Evolutionary conservation across 2,113 vertebrate species (phyloP).

Genomic region (Ptychochromis oligacanthus): DNA sequence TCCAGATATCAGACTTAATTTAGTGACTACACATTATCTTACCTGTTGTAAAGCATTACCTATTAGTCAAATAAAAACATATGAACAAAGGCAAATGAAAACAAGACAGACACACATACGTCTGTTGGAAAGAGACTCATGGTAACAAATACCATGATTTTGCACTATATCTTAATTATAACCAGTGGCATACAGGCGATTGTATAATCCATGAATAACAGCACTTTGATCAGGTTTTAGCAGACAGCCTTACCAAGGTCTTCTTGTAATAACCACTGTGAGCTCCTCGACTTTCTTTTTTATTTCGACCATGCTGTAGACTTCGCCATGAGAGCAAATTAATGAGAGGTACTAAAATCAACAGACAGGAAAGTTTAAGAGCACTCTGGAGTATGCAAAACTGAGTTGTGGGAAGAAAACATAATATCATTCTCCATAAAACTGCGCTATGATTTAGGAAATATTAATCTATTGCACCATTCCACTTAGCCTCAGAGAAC

Average conservation of each 20-base stretch:
- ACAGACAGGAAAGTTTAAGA: slow-evolving; percentile 28
- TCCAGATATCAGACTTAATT: neutral
- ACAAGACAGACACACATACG: neutral
- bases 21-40: neutral
- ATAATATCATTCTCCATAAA: slow-evolving; percentile 2
- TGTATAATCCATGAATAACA: neutral
- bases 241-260: neutral
- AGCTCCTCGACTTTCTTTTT: slow-evolving; percentile 12
- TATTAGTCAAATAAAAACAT: neutral
- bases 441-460: neutral
- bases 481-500: slow-evolving; percentile 8
- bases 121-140: neutral
- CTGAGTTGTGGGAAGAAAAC: slow-evolving; percentile 25
- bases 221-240: slow-evolving; percentile 5
- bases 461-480: slow-evolving; percentile 17
- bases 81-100: neutral
- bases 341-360: slow-evolving; percentile 28
- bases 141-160: neutral
- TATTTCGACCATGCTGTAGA: neutral
- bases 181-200: neutral
- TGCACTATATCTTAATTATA: neutral
- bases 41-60: neutral
- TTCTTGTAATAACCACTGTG: neutral
- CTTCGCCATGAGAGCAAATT: slow-evolving; percentile 20
- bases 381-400: slow-evolving; percentile 16